Base-by-base conservation (phyloP, 1,140 invertebrate species). In the Drosophila burlai region DNA sequence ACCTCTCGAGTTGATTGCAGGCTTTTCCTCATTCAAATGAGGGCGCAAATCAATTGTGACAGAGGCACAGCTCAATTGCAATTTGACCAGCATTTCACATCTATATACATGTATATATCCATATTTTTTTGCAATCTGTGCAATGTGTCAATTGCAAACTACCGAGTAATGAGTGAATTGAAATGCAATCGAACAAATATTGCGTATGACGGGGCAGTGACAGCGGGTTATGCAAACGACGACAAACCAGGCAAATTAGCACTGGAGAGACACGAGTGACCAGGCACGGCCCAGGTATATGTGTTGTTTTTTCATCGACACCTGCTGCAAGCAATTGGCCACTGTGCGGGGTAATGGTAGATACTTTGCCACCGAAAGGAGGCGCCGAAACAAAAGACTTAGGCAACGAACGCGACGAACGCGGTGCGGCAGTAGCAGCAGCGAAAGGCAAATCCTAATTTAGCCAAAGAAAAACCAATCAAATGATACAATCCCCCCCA, bases 141-240 rank as follows among this genome's bases (percentile, higher is more conserved):
- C 79, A 66, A 69, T 81, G 62, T 86, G 83, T 79, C 75, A 68
- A 72, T 54, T 40, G 83, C 80, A 83, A 89, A 83, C 81, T 71
- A 64, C 62, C 49, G 31, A 60, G 66, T 79, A 79, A 79, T 66
- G 66, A 76, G 79, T 62, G 67, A 86, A 86, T 89, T 89, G 85
- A 89, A 84, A 81, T 81, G 84, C 84, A 89, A 89, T 89, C 83
- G 85, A 84, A 89, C 55, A 81, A 84, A 75, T 72, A 67, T 87
- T 87, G 83, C 82, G 73, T 67, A 84, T 73, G 67, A 49, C 47
- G 26, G 49, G 58, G 21, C 50, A 59, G 38, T 46, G 45, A 45
- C 62, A 43, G 34, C 66, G 69, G 34, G 65, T 87, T 86, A 83
- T 87, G 84, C 84, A 87, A 89, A 83, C 69, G 71, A 45, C 47